phyloP scores from a whole-genome alignment of 2,888 invertebrate species.

The Antheraea yamamai region DNA sequence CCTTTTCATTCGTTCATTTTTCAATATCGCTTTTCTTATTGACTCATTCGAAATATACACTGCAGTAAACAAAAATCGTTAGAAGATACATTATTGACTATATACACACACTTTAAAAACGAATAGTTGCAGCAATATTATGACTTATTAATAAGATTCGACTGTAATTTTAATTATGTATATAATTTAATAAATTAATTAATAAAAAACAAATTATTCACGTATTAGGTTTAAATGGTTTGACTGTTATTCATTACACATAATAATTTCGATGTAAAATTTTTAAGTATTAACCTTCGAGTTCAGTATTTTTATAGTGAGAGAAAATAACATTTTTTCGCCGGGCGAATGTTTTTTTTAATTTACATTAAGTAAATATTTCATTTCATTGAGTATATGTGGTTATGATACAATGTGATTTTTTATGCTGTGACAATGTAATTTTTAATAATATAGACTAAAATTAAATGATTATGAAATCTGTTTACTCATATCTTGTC shows the following conservation, averaged over 20 bases:
- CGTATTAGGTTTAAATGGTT: conserved; percentile 23
- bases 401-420: conserved; percentile 62
- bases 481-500: conserved; percentile 19
- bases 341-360: conserved; percentile 64
- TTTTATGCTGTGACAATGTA: conserved; percentile 73
- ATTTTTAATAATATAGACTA: conserved; percentile 31
- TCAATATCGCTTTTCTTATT: background rate
- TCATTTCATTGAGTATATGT: conserved; percentile 47
- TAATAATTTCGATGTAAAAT: conserved; percentile 32
- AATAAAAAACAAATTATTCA: conserved; percentile 23
- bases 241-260: conserved; percentile 27
- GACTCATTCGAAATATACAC: background rate
- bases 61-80: background rate
- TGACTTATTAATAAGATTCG: conserved; percentile 15
- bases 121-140: background rate
- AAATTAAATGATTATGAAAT: conserved; percentile 1
- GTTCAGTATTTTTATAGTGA: conserved; percentile 65
- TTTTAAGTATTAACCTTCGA: conserved; percentile 44
- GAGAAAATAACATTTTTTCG: conserved; percentile 56
- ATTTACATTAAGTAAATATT: conserved; percentile 48
- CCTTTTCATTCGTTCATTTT: background rate
- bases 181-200: background rate
- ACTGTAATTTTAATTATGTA: conserved; percentile 18
- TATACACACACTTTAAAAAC: background rate
- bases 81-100: background rate